A percentile compares a stretch with the other conserved stretches of the same genome.
Conservation (phyloP, 1,140 invertebrate genomes). For the Holcopasites calliopsidis region DNA sequence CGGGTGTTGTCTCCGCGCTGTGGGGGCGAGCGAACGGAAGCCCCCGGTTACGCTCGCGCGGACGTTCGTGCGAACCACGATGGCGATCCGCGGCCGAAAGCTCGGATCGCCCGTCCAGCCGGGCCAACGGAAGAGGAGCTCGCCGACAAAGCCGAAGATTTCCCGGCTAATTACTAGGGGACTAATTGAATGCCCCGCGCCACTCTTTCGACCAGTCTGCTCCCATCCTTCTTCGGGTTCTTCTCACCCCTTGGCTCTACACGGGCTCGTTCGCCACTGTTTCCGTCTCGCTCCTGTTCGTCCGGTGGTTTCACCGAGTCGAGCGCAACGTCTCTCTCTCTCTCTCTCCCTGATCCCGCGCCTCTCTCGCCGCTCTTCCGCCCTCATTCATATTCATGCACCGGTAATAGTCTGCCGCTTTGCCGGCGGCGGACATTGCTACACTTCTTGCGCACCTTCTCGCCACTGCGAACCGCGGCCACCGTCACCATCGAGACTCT, state of each 20-base stretch:
- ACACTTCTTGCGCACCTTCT: slow-evolving; percentile 74
- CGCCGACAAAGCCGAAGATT: slow-evolving; percentile 79
- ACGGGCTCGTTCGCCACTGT: not conserved
- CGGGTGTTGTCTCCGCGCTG: no score
- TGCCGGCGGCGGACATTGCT: slow-evolving; percentile 73
- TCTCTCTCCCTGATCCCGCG: not conserved
- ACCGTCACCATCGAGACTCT: not conserved
- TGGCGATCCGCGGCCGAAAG: not conserved
- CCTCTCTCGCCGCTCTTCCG: slow-evolving; percentile 38
- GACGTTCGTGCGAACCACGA: no score
- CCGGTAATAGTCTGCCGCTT: slow-evolving; percentile 75
- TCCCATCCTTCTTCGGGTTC: slow-evolving; percentile 26
- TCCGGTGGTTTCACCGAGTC: not conserved
- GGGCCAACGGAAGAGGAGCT: slow-evolving; percentile 69
- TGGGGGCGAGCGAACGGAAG: no score
- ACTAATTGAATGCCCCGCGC: slow-evolving; percentile 79
- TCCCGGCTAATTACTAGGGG: slow-evolving; percentile 80
- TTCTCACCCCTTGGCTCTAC: not conserved
- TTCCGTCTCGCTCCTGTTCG: slow-evolving; percentile 12
- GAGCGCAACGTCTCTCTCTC: slow-evolving; percentile 6
- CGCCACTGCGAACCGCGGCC: slow-evolving; percentile 62
- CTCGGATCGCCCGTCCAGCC: slow-evolving; percentile 2
- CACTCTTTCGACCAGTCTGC: slow-evolving; percentile 32
- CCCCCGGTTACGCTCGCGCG: no score
- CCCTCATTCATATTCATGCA: slow-evolving; percentile 78